A percentile compares a stretch with the other conserved stretches of the same genome.
phyloP scores from a whole-genome alignment of 1,140 invertebrate species.

The Kradibia gibbosae region DNA sequence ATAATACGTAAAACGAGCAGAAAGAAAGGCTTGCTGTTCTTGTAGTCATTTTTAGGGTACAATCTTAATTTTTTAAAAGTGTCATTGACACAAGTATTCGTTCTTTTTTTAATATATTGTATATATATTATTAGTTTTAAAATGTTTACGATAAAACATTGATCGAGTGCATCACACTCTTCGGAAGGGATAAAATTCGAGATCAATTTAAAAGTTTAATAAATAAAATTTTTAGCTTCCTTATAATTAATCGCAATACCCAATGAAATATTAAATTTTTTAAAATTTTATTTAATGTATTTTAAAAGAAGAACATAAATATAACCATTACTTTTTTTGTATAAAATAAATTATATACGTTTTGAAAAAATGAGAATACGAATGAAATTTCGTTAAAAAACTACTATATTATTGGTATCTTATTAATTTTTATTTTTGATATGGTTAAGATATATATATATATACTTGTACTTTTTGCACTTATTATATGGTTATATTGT shows the following conservation, averaged over 20 bases:
- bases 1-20: neutral
- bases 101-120: neutral
- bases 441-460: neutral
- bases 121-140: neutral
- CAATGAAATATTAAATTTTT: neutral
- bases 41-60: neutral
- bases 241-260: neutral
- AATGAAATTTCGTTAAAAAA: neutral
- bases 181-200: neutral
- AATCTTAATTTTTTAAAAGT: neutral
- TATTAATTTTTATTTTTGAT: neutral
- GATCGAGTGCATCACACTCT: neutral
- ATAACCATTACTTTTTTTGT: neutral
- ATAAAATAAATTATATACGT: constrained; percentile 25
- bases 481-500: neutral
- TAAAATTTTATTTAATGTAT: neutral
- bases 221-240: neutral
- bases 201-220: constrained; percentile 20
- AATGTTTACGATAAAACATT: neutral
- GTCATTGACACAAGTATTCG: neutral
- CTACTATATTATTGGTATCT: neutral
- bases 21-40: neutral
- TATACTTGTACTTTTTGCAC: neutral
- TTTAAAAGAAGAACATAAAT: neutral
- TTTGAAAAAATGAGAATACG: neutral